Base-by-base conservation (phyloP, 1,140 invertebrate genomes). In the Lucilia sericata region DNA sequence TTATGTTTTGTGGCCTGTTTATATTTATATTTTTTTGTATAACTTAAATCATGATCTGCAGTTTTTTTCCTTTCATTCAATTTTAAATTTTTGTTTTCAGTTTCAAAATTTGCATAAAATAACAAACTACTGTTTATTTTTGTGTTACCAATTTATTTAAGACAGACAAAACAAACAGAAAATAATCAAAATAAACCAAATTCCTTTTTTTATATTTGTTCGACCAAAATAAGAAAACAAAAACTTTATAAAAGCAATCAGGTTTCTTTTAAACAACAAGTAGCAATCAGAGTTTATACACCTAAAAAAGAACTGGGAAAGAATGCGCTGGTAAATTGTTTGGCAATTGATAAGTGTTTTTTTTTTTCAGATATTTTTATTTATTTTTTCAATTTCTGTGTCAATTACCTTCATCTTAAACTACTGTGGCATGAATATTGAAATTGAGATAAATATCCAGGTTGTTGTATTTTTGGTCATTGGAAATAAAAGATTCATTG, bases 41-140 rank as follows among this genome's bases (percentile, higher is more conserved):
- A 30, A 30, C n/a, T 17, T 5, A n/a, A 60, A 60, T n/a, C 55
- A 60, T 60, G 55, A 60, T 60, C 55, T 60, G 55, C 55, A 60
- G 13, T 60, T 60, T 60, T 60, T 17, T n/a, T 60, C 42, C 10
- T 42, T 42, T 42, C 42, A 42, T 42, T 7, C 42, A 42, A 42
- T 2, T 42, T 42, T 42, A 42, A 8, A 8, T 3, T 42, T 42
- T 10, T 42, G 42, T 42, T 42, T 42, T 42, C 42, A 42, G 42
- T 42, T 42, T 42, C 10, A 8, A 42, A 80, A 51, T 80, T 80
- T 80, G 76, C 76, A 80, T 80, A 80, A 80, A 51, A 80, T 80
- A 80, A 80, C 21, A 80, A 80, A 80, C 76, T 80, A 80, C 76
- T 80, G 76, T 80, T 80, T 70, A 70, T 70, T 70, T 70, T 70